These are phyloP conservation scores for Gallinago stenura DNA, from an alignment of 2,797 vertebrate genomes.

Conservation along the genomic window DNA sequence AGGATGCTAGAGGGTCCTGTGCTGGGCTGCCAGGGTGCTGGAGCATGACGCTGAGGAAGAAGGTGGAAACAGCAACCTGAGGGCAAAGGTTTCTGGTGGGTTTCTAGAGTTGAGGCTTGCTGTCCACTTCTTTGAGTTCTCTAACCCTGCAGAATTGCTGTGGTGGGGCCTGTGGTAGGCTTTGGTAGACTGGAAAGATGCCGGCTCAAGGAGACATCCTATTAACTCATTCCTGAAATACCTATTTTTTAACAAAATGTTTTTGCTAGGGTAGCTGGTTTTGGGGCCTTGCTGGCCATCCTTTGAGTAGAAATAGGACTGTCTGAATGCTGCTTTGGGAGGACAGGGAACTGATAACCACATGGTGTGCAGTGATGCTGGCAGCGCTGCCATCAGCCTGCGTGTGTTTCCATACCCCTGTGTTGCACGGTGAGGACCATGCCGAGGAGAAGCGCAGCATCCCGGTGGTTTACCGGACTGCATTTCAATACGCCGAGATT, in stretches of 20 bases:
- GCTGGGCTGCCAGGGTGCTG: not conserved
- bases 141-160: not conserved
- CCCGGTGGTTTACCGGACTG: not conserved
- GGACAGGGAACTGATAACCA: not conserved
- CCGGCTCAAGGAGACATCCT: not conserved
- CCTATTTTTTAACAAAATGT: not conserved
- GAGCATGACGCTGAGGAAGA: not conserved
- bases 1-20: not conserved
- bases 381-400: not conserved
- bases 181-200: not conserved
- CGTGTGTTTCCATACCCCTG: rapidly evolving
- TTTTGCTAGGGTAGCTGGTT: not conserved
- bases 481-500: not conserved
- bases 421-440: not conserved
- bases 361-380: rapidly evolving
- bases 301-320: not conserved
- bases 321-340: not conserved
- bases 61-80: not conserved
- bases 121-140: not conserved
- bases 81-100: not conserved
- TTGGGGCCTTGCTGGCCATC: not conserved
- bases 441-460: rapidly evolving
- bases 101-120: not conserved
- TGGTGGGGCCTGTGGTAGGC: not conserved
- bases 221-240: not conserved